Evolutionary conservation across 1,140 invertebrate species (phyloP).

Genomic region (Hestina assimilis): DNA sequence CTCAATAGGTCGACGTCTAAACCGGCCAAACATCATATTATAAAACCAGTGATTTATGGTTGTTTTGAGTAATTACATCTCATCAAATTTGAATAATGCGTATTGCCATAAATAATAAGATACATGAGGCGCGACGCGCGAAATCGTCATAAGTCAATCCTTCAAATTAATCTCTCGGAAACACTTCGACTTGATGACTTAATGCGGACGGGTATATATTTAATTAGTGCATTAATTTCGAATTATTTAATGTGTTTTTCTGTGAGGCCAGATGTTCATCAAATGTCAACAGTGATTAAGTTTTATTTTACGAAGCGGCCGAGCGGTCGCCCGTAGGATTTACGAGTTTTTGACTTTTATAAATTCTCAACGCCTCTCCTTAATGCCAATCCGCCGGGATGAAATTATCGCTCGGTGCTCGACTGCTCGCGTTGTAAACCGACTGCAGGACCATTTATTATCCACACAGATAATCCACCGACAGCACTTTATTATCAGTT

Average conservation of each 20-base stretch:
- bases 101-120: constrained; percentile 67
- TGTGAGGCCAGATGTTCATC: constrained; percentile 65
- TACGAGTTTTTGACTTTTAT: constrained; percentile 75
- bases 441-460: constrained; percentile 66
- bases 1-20: constrained; percentile 49
- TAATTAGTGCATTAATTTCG: constrained; percentile 74
- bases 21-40: constrained; percentile 63
- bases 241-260: constrained; percentile 61
- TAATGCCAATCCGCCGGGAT: constrained; percentile 61
- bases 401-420: constrained; percentile 64
- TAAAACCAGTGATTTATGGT: constrained; percentile 70
- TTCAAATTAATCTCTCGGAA: constrained; percentile 67
- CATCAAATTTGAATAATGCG: constrained; percentile 75
- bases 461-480: constrained; percentile 70
- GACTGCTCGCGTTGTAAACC: constrained; percentile 61
- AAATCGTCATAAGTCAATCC: constrained; percentile 71
- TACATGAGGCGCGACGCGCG: constrained; percentile 49
- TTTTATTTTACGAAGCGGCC: constrained; percentile 59
- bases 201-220: constrained; percentile 66
- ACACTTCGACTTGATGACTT: constrained; percentile 62
- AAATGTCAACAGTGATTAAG: constrained; percentile 74
- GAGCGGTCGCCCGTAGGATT: constrained; percentile 43
- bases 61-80: constrained; percentile 75
- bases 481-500: constrained; percentile 77
- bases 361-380: constrained; percentile 66